Conservation (phyloP, 2,797 vertebrate species). For the Amblyraja radiata region DNA sequence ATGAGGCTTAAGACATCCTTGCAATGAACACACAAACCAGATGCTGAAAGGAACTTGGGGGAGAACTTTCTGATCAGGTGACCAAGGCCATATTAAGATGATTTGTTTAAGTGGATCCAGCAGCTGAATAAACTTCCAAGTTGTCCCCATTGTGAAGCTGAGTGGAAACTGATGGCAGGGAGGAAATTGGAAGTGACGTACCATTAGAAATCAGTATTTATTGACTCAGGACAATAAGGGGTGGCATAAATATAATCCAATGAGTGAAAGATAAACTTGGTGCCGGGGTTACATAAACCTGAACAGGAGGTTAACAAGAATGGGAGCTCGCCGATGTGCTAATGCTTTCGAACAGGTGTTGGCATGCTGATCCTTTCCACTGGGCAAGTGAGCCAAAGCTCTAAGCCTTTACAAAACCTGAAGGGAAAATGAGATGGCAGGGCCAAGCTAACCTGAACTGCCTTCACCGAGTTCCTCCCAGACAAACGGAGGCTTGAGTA, state of each 20-base stretch:
- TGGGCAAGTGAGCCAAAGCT: not conserved
- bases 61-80: not conserved
- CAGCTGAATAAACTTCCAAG: slow-evolving; percentile 28
- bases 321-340: not conserved
- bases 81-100: not conserved
- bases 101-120: slow-evolving; percentile 15
- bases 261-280: slow-evolving; percentile 5
- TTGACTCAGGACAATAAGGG: slow-evolving; percentile 1
- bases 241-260: slow-evolving; percentile 12
- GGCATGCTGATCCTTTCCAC: not conserved
- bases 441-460: not conserved
- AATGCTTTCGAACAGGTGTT: not conserved
- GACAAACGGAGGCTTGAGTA: not conserved
- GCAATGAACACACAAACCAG: not conserved
- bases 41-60: slow-evolving; percentile 6
- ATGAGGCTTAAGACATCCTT: slow-evolving; percentile 12
- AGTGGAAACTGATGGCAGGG: slow-evolving; percentile 8
- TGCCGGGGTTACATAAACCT: slow-evolving; percentile 3
- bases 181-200: slow-evolving; percentile 15
- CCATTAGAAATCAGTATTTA: slow-evolving; percentile 23
- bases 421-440: not conserved
- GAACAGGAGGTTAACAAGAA: slow-evolving; percentile 15
- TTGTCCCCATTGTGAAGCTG: slow-evolving; percentile 24
- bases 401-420: not conserved
- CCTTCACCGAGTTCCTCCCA: not conserved